Base-by-base conservation (phyloP, 1,140 invertebrate genomes). In the Daktulosphaira vitifoliae region DNA sequence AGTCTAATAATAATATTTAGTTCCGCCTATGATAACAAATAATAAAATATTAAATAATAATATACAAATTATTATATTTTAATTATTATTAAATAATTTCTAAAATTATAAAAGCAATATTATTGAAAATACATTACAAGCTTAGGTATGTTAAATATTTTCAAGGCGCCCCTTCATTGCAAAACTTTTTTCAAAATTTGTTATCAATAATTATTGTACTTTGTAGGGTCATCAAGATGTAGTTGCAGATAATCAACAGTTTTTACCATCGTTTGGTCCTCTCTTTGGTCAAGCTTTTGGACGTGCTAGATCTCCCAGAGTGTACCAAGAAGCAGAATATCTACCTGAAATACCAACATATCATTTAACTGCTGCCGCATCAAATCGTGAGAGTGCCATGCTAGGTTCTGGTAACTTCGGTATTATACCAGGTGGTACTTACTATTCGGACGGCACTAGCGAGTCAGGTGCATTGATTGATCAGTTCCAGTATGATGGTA, bases 361-460 rank as follows among this genome's bases (percentile, higher is more conserved):
- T 2, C 39, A 42, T 4, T n/a, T 16, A 16, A 44, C 49, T 15
- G 25, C 39, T 6, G 26, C 67, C 3, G 38, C 62, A 23, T 52
- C 59, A 25, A 65, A 65, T 42, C 59, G 39, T 6, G 66, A 64
- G 13, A 42, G 15, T 18, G 23, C 59, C 44, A 48, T 68, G 38
- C 23, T 68, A 20, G 67, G 67, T 11, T 68, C 67, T 13, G 90
- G 90, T 0, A 92, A 93, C 74, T 93, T 92, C 71, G 89, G 89
- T 1, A 87, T 93, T 1, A 84, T 93, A 33, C 80, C 82, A 53
- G 90, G 90, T 1, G 90, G 90, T 2, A 92, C 90, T 20, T 93
- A 90, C 74, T 90, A 89, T 67, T 75, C 79, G 3, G 81, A 80
- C 25, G 77, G 80, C 6, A 77, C 77, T 11, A 78, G 80, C 18